phyloP scores from a whole-genome alignment of 1,140 invertebrate species.

The Megalonaias nervosa region DNA sequence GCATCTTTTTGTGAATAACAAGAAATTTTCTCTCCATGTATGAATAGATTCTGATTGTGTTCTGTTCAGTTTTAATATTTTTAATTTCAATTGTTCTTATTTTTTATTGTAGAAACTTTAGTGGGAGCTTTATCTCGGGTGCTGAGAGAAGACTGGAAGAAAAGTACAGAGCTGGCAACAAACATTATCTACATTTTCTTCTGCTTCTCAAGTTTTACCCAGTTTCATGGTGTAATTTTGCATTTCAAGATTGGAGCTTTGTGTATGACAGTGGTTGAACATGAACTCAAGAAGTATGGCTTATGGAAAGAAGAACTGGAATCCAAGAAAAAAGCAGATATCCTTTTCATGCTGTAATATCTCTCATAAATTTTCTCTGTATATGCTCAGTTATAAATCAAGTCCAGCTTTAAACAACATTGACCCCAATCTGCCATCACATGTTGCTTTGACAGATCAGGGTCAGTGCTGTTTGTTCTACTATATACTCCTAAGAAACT shows the following conservation, averaged over 20 bases:
- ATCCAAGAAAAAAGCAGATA: slow-evolving; percentile 73
- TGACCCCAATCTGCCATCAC: too few relatives aligned
- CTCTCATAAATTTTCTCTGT: background rate
- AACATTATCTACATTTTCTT: slow-evolving; percentile 98
- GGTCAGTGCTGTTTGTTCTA: too few relatives aligned
- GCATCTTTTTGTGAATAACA: too few relatives aligned
- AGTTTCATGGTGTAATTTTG: slow-evolving; percentile 94
- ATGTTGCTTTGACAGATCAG: too few relatives aligned
- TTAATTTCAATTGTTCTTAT: background rate
- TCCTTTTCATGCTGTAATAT: slow-evolving; percentile 58
- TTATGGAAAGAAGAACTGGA: slow-evolving; percentile 94
- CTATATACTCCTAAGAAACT: too few relatives aligned
- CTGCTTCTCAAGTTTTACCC: slow-evolving; percentile 96
- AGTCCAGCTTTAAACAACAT: too few relatives aligned
- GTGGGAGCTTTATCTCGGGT: slow-evolving; percentile 95
- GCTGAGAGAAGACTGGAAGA: slow-evolving; percentile 96
- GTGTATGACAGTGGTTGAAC: slow-evolving; percentile 96
- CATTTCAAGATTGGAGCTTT: slow-evolving; percentile 92
- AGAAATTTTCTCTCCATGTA: too few relatives aligned
- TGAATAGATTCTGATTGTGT: too few relatives aligned
- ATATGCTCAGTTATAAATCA: too few relatives aligned
- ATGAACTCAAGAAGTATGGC: slow-evolving; percentile 92
- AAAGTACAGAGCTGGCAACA: slow-evolving; percentile 95
- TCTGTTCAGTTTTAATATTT: too few relatives aligned
- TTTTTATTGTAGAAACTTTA: slow-evolving; percentile 84